A percentile compares a stretch with the other conserved stretches of the same genome.
phyloP scores from a whole-genome alignment of 2,888 invertebrate species.

The Gymnosoma rotundatum region DNA sequence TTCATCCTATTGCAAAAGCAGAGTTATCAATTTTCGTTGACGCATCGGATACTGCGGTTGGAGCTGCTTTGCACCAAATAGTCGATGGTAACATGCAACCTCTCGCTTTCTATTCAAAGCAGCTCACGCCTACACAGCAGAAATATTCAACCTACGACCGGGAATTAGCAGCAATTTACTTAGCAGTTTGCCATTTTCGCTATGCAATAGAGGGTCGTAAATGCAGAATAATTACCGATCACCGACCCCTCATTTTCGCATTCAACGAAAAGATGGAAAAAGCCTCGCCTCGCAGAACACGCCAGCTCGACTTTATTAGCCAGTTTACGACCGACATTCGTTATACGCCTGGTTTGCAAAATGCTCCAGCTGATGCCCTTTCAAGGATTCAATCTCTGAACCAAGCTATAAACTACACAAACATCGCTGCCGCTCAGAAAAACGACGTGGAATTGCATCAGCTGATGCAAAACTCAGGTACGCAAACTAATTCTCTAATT shows the following conservation, averaged over 20 bases:
- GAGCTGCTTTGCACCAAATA: slow-evolving; percentile 51
- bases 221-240: slow-evolving; percentile 4
- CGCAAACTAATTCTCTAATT: slow-evolving; percentile 1
- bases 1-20: slow-evolving; percentile 36
- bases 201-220: slow-evolving; percentile 15
- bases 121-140: slow-evolving; percentile 11
- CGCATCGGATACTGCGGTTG: slow-evolving; percentile 54
- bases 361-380: slow-evolving; percentile 23
- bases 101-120: slow-evolving; percentile 5
- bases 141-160: slow-evolving; percentile 67
- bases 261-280: background rate
- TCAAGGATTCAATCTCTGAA: background rate
- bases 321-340: background rate
- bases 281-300: background rate
- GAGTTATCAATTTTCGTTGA: slow-evolving; percentile 49
- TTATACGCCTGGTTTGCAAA: background rate
- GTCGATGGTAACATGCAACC: slow-evolving; percentile 33
- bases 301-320: background rate
- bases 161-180: slow-evolving; percentile 9
- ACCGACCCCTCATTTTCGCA: slow-evolving; percentile 8
- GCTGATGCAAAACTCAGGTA: background rate
- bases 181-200: slow-evolving; percentile 21
- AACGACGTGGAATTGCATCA: background rate
- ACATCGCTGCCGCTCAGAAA: slow-evolving; percentile 70
- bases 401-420: background rate